Evolutionary conservation across 2,888 invertebrate species (phyloP), one percentile per base, ranked within the genome.

Genomic region (Luperina nickerlii): DNA sequence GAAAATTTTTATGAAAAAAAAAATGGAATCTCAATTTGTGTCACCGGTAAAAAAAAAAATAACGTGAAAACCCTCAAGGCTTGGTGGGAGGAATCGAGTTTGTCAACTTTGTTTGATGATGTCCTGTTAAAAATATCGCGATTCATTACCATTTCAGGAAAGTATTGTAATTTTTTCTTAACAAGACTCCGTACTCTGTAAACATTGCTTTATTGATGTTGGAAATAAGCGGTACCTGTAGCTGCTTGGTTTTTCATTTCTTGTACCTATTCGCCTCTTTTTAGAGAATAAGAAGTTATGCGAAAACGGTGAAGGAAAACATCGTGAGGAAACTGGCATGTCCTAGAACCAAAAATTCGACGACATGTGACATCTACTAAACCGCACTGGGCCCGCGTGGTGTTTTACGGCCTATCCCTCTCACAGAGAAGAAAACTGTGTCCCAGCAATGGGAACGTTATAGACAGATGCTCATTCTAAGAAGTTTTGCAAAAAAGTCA

Each of bases 1-100:
- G 94, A 95, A 96, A 95, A 95, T 96, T 95, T 93, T 95, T 93
- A 95, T 95, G 91, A 92, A 94, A 95, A 94, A 95, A 94, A 94
- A 92, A 91, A 86, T 60, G 81, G 93, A 93, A 93, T 94, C 95
- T 93, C 95, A 95, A 95, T 95, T 96, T 94, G 94, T 95, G 95
- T 95, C 95, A 92, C 92, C 94, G 93, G 92, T 92, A 93, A 94
- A 95, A 95, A 94, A 94, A 94, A 94, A 95, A 94, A 94, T 92
- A 93, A 90, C 91, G 91, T 83, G 90, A 73, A 89, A 79, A 89
- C 87, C 92, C 92, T 87, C 92, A 81, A 90, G 92, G 91, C 92
- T 92, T 90, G 87, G 71, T 76, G 87, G 88, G 20, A 89, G 89
- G 89, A 92, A 93, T 92, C 91, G 92, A 92, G 93, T 94, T 94